These are phyloP conservation scores for Villa cingulata DNA, from an alignment of 2,888 invertebrate genomes.

Conservation along the genomic window DNA sequence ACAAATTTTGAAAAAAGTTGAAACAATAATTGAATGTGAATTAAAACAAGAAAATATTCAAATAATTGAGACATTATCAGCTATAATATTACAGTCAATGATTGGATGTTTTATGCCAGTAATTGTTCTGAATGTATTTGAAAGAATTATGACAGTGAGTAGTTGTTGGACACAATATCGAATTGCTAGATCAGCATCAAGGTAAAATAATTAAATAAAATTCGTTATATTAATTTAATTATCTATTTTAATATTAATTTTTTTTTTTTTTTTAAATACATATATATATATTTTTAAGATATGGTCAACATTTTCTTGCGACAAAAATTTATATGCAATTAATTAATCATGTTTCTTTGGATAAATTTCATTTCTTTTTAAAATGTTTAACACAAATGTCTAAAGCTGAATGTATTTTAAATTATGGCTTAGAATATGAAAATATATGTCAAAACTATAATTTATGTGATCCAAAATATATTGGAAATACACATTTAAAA, in stretches of 20 bases:
- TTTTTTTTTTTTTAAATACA: conserved; percentile 7
- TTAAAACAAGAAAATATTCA: conserved; percentile 36
- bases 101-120: conserved; percentile 55
- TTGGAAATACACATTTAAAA: conserved; percentile 13
- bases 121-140: conserved; percentile 44
- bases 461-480: conserved; percentile 23
- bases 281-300: no score
- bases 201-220: conserved; percentile 30
- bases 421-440: conserved; percentile 39
- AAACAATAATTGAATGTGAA: conserved; percentile 23
- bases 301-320: conserved; percentile 64
- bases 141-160: conserved; percentile 41
- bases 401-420: conserved; percentile 54
- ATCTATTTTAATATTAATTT: not conserved
- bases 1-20: conserved; percentile 29
- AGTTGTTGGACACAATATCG: conserved; percentile 78
- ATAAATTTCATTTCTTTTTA: conserved; percentile 81
- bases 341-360: conserved; percentile 61
- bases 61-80: conserved; percentile 62
- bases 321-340: conserved; percentile 48
- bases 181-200: conserved; percentile 71
- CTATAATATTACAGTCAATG: conserved; percentile 68
- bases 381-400: conserved; percentile 64
- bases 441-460: conserved; percentile 30
- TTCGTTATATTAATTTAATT: not conserved